These are phyloP conservation scores for Heteromurus nitidus DNA, from an alignment of 2,888 invertebrate species.

Conservation along the genomic window DNA sequence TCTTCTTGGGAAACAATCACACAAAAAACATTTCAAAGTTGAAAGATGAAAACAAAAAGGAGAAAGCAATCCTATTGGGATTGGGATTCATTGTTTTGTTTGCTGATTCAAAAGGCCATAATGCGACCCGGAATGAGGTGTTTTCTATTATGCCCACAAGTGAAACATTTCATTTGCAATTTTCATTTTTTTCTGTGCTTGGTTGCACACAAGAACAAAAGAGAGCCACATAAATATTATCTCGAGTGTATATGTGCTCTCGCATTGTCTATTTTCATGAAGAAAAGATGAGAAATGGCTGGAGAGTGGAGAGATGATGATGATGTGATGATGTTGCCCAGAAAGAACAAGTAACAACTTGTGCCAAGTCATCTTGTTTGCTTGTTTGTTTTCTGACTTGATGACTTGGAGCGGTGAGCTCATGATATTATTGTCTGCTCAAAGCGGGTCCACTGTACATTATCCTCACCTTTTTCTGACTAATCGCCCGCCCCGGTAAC, in stretches of 20 bases:
- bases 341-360: too few relatives aligned
- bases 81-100: too few relatives aligned
- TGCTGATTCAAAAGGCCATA: background rate
- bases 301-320: background rate
- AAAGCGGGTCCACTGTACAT: background rate
- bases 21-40: background rate
- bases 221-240: conserved; percentile 41
- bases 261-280: background rate
- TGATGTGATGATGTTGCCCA: conserved; percentile 31
- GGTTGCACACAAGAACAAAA: background rate
- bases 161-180: background rate
- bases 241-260: conserved; percentile 5
- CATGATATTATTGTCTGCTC: background rate
- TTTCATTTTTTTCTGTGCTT: background rate
- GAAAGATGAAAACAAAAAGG: background rate
- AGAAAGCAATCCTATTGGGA: background rate
- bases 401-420: conserved; percentile 7
- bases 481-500: conserved; percentile 52
- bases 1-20: background rate
- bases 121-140: background rate
- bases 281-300: background rate
- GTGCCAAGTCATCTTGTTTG: conserved; percentile 57
- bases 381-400: conserved; percentile 32
- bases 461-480: conserved; percentile 55
- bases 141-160: too few relatives aligned